A percentile compares a stretch with the other conserved stretches of the same genome.
Conservation (phyloP, 2,888 invertebrate species). For the Tineola bisselliella region DNA sequence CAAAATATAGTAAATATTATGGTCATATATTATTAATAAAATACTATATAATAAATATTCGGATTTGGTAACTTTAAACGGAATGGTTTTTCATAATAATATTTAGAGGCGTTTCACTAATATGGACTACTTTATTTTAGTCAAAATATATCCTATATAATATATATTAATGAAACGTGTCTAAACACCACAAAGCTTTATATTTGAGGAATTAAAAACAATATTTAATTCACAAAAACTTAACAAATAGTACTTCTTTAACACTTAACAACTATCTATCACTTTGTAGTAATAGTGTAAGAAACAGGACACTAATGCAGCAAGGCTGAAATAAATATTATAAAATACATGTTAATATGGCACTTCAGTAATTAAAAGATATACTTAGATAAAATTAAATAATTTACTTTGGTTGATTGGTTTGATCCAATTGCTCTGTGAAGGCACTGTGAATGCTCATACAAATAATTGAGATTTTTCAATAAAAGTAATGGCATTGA, state of each 20-base stretch:
- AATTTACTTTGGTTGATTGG: constrained; percentile 17
- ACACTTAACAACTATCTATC: constrained; percentile 17
- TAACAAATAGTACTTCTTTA: neutral
- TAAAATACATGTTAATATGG: constrained; percentile 19
- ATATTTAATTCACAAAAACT: neutral
- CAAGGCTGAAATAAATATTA: constrained; percentile 47
- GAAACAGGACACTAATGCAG: constrained; percentile 56
- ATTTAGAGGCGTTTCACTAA: too few relatives aligned
- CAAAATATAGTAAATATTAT: neutral
- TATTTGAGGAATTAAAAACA: neutral
- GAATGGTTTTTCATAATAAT: neutral
- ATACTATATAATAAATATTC: neutral
- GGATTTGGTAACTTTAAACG: neutral
- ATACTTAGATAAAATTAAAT: constrained; percentile 20
- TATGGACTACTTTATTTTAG: neutral
- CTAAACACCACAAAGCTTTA: neutral
- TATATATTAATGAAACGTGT: neutral
- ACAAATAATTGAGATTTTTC: too few relatives aligned
- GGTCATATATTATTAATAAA: neutral
- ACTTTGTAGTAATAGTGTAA: constrained; percentile 46
- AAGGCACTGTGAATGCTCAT: too few relatives aligned
- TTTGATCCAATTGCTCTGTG: constrained; percentile 12
- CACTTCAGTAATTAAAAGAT: constrained; percentile 16
- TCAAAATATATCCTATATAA: neutral
- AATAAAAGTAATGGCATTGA: too few relatives aligned